A percentile compares a stretch with the other conserved stretches of the same genome.
These are phyloP conservation scores for Arremon aurantiirostris DNA, from an alignment of 2,797 vertebrate species.

Conservation along the genomic window DNA sequence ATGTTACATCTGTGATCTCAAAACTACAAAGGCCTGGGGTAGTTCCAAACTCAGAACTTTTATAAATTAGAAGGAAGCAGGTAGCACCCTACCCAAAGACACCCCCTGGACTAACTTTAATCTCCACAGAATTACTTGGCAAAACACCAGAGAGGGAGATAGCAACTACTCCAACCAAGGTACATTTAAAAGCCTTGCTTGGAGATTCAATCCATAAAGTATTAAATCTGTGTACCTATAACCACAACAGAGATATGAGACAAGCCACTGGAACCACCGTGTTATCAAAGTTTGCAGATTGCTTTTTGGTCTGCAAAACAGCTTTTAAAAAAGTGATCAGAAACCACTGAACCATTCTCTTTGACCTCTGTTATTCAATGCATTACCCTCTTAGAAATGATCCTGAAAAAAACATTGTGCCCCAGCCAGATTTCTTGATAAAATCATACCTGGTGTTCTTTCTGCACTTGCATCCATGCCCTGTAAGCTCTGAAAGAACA, in stretches of 20 bases:
- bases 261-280: slow-evolving; percentile 13
- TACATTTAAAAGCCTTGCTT: neutral
- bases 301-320: slow-evolving; percentile 55
- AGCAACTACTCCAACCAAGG: neutral
- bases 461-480: neutral
- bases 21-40: neutral
- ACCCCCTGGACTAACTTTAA: neutral
- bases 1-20: neutral
- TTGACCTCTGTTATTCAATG: slow-evolving; percentile 66
- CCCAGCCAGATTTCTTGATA: slow-evolving; percentile 58
- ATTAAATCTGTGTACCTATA: neutral
- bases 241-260: neutral
- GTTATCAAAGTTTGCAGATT: slow-evolving; percentile 63
- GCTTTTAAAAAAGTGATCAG: slow-evolving; percentile 69
- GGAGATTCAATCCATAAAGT: neutral
- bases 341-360: slow-evolving; percentile 59
- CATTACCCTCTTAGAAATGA: slow-evolving; percentile 61
- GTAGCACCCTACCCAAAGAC: neutral
- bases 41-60: neutral
- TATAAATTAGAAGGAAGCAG: neutral
- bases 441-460: slow-evolving; percentile 40
- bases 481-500: slow-evolving; percentile 12
- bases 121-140: neutral
- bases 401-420: slow-evolving; percentile 3
- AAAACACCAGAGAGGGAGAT: neutral